Conservation (phyloP, 2,888 invertebrate species). For the Chymomyza amoena region DNA sequence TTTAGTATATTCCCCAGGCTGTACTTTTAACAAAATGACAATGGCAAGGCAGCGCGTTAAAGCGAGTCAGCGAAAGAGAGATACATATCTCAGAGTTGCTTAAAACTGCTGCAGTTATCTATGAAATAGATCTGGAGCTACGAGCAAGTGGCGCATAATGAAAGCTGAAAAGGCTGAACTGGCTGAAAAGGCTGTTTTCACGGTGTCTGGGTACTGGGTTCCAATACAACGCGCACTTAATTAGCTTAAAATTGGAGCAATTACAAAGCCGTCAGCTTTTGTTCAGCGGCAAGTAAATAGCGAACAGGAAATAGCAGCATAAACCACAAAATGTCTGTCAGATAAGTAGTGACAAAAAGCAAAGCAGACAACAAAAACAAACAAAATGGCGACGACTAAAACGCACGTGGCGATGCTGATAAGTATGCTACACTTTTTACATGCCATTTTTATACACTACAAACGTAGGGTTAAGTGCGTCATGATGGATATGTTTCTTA, state of each 20-base stretch:
- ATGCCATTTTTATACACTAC: not conserved
- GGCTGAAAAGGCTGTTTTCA: conserved; percentile 10
- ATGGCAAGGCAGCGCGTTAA: not conserved
- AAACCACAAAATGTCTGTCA: not conserved
- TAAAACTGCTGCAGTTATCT: conserved; percentile 31
- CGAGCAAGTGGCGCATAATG: conserved; percentile 6
- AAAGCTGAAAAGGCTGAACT: conserved; percentile 9
- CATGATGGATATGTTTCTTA: no score
- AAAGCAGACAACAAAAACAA: not conserved
- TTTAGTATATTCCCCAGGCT: conserved; percentile 46
- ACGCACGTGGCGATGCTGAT: not conserved
- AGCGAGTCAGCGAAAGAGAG: not conserved
- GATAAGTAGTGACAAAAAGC: not conserved
- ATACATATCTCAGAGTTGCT: not conserved
- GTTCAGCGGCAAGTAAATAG: not conserved
- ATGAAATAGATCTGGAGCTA: conserved; percentile 40
- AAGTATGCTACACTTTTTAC: not conserved
- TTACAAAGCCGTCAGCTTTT: conserved; percentile 21
- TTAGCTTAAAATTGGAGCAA: conserved; percentile 49
- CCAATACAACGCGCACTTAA: conserved; percentile 31
- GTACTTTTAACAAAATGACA: conserved; percentile 38
- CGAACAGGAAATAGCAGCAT: not conserved
- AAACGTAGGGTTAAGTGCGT: no score
- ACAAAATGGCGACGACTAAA: not conserved
- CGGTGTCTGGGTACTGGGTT: not conserved